Conservation (phyloP, 2,797 vertebrate species). For the Mormyrops boulengeri region DNA sequence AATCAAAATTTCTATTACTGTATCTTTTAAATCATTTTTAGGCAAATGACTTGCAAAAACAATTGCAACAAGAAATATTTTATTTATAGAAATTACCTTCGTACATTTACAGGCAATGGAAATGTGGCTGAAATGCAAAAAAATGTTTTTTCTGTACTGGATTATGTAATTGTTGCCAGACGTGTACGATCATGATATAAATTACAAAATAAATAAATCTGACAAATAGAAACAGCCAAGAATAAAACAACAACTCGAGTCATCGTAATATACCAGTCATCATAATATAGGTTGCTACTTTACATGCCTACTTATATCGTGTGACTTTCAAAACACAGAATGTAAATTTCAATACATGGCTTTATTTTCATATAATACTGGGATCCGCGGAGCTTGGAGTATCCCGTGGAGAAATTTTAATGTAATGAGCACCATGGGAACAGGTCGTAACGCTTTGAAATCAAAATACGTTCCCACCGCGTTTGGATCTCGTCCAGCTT, state of each 20-base stretch:
- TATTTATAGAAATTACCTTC: not conserved
- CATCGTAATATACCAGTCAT: not conserved
- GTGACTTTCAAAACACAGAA: not conserved
- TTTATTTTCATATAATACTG: not conserved
- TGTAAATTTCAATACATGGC: not conserved
- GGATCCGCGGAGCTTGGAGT: not conserved
- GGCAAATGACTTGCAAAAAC: not conserved
- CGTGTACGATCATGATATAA: not conserved
- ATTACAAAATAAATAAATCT: not conserved
- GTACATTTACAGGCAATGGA: not conserved
- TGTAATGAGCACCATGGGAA: not conserved
- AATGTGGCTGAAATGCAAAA: not conserved
- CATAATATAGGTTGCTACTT: not conserved
- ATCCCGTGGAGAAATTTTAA: not conserved
- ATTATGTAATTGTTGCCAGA: not conserved
- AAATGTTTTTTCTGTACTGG: not conserved
- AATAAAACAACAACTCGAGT: not conserved
- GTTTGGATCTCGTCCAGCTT: not conserved
- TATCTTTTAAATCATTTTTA: not conserved
- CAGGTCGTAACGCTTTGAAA: conserved; percentile 16
- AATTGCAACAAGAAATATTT: not conserved
- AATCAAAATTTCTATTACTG: not conserved
- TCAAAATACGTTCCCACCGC: not conserved
- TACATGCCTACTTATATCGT: not conserved
- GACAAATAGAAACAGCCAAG: not conserved